Evolutionary conservation across 2,113 vertebrate genomes (phyloP), one percentile per base, ranked within the genome.

Genomic region (Daubentonia madagascariensis): DNA sequence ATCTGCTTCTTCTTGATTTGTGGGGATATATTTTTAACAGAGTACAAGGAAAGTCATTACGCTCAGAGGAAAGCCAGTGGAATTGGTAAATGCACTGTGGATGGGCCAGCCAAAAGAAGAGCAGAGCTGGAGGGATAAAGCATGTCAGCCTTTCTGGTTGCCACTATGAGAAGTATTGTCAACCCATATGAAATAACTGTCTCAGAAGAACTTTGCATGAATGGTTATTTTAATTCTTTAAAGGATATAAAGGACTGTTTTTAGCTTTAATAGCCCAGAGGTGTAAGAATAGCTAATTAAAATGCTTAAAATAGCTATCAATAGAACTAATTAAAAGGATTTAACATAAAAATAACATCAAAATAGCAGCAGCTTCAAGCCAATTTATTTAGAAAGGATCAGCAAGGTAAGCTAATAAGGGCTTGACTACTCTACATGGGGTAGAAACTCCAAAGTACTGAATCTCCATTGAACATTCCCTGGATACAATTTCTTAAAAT

Each of bases 1-100:
- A 97, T 98, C 98, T 98, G 97, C 98, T 99, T 98, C 97, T 98
- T 98, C 98, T 98, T 99, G 98, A 99, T 99, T 99, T 99, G 98
- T 99, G 98, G 96, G 98, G 97, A 97, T 98, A 99, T 99, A 99
- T 99, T 99, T 99, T 99, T 98, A 98, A 98, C 97, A 98, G 97
- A 99, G 98, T 98, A 98, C 98, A 99, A 98, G 96, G 98, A 98
- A 99, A 99, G 98, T 98, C 98, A 98, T 99, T 99, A 98, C 94
- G 97, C 97, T 98, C 98, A 89, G 97, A 98, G 94, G 98, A 98
- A 98, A 99, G 96, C 98, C 97, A 93, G 97, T 98, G 93, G 98
- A 98, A 98, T 97, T 98, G 95, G 98, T 98, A 98, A 99, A 98
- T 98, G 97, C 93, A 63, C 95, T 97, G 91, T 98, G 98, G 98